These are phyloP conservation scores for Geotrupes spiniger DNA, from an alignment of 2,888 invertebrate genomes.

Conservation along the genomic window DNA sequence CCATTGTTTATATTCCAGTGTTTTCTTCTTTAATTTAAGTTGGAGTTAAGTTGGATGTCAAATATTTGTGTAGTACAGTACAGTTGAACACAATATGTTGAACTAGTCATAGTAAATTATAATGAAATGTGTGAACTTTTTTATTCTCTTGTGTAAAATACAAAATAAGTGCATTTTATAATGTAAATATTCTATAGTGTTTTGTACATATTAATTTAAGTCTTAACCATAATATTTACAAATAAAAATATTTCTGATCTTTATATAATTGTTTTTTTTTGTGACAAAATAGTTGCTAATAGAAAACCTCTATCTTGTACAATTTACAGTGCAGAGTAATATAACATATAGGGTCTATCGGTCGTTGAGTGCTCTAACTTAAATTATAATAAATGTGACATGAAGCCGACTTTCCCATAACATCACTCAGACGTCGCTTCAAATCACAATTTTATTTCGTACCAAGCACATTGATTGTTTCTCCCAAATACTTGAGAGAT, in stretches of 20 bases:
- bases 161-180: constrained; percentile 46
- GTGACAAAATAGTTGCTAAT: no score
- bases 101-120: constrained; percentile 50
- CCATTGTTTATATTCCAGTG: not conserved
- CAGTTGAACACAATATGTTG: constrained; percentile 37
- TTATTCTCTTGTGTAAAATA: constrained; percentile 39
- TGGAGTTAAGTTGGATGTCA: not conserved
- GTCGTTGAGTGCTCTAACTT: no score
- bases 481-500: no score
- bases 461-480: no score
- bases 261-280: constrained; percentile 11
- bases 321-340: no score
- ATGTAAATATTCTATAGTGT: constrained; percentile 48
- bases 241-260: constrained; percentile 42
- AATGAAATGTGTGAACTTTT: constrained; percentile 40
- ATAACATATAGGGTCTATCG: no score
- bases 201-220: constrained; percentile 51
- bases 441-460: no score
- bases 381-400: no score
- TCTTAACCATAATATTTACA: constrained; percentile 49
- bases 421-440: no score
- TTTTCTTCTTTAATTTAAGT: not conserved
- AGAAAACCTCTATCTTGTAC: no score
- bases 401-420: no score
- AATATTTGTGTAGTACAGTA: constrained; percentile 19